phyloP scores from a whole-genome alignment of 2,888 invertebrate species.

The Ephialtes manifestator region DNA sequence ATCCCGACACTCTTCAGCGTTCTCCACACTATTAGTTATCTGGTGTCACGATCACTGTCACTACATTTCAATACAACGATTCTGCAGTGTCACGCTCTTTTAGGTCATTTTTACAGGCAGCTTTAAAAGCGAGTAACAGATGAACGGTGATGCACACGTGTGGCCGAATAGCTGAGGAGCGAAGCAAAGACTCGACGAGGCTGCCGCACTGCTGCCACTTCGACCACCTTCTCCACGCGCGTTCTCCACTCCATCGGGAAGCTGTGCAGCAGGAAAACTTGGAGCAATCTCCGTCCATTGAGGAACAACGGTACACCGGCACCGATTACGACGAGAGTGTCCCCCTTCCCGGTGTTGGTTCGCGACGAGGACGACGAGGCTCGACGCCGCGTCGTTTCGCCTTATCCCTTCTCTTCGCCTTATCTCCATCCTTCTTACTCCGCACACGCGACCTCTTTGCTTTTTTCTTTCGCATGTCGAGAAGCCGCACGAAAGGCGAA shows the following conservation, averaged over 20 bases:
- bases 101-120: conserved; percentile 17
- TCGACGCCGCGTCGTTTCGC: conserved; percentile 30
- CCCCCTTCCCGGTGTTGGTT: conserved; percentile 50
- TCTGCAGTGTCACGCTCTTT: conserved; percentile 20
- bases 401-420: conserved; percentile 39
- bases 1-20: conserved; percentile 14
- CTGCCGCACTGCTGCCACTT: conserved; percentile 48
- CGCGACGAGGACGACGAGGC: conserved; percentile 38
- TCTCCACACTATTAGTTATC: conserved; percentile 5
- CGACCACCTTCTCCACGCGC: conserved; percentile 55
- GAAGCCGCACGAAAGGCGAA: conserved; percentile 48
- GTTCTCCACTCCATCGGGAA: conserved; percentile 53
- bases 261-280: conserved; percentile 76
- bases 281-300: conserved; percentile 83
- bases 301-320: conserved; percentile 87
- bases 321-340: conserved; percentile 83
- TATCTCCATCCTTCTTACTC: conserved; percentile 17
- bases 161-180: conserved; percentile 36
- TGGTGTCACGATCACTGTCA: conserved; percentile 48
- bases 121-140: conserved; percentile 11
- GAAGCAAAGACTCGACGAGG: conserved; percentile 57
- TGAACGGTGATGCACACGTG: conserved; percentile 41
- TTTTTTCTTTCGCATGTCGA: conserved; percentile 21
- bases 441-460: conserved; percentile 44
- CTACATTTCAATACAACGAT: conserved; percentile 7